A percentile compares a stretch with the other conserved stretches of the same genome.
Conservation (phyloP, 2,113 vertebrate genomes). For the Sapajus apella region DNA sequence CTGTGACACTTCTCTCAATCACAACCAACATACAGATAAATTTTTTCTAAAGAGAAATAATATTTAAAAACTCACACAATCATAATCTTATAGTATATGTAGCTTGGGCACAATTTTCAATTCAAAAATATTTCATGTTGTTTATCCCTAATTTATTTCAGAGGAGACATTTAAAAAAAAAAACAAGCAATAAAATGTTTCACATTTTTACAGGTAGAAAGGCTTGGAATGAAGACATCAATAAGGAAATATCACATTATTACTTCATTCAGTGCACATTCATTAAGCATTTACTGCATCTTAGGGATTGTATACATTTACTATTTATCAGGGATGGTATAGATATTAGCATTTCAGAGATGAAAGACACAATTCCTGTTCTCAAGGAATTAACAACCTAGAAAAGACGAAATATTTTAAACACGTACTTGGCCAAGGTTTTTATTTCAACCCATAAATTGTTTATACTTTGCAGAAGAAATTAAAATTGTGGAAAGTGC, state of each 20-base stretch:
- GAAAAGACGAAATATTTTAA: not conserved
- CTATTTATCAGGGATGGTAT: not conserved
- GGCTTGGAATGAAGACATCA: not conserved
- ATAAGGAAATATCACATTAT: constrained; percentile 7
- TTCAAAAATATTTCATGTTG: not conserved
- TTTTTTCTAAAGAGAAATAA: not conserved
- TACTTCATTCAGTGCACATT: not conserved
- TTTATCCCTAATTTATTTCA: not conserved
- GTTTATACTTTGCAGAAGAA: not conserved
- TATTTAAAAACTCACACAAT: not conserved
- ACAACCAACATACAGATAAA: not conserved
- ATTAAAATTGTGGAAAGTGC: constrained; percentile 23
- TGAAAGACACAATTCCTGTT: not conserved
- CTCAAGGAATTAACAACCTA: not conserved
- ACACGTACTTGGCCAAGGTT: not conserved
- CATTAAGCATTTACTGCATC: not conserved
- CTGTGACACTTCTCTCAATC: not conserved
- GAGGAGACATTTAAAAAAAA: not conserved
- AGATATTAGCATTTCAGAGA: not conserved
- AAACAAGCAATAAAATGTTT: not conserved
- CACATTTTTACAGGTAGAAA: not conserved
- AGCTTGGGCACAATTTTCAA: not conserved
- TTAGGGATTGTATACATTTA: not conserved
- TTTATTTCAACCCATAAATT: not conserved
- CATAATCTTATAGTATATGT: not conserved